Percentiles rank a stretch among this genome's conserved stretches.
phyloP scores from a whole-genome alignment of 37 sponge, comb jelly and placozoan genomes.

The Petrosia ficiformis region DNA sequence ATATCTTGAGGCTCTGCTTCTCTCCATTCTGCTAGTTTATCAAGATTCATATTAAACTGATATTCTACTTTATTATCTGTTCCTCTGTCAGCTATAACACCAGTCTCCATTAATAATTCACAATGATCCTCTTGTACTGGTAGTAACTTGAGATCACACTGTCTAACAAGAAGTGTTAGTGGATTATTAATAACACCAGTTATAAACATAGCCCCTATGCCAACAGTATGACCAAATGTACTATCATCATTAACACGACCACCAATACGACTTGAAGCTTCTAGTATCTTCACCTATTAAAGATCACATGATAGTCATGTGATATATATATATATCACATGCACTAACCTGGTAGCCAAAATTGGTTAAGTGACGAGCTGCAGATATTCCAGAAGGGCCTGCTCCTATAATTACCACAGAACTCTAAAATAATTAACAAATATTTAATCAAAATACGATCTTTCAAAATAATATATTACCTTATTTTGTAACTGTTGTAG shows the following conservation, averaged over 20 bases:
- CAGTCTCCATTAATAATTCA: slow-evolving; percentile 69
- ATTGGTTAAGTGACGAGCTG: slow-evolving; percentile 71
- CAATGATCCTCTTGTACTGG: slow-evolving; percentile 66
- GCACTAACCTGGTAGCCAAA: slow-evolving; percentile 66
- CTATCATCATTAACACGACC: slow-evolving; percentile 73
- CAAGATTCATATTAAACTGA: slow-evolving; percentile 75
- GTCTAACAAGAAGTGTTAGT: slow-evolving; percentile 61
- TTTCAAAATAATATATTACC: too few relatives aligned
- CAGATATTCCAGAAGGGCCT: slow-evolving; percentile 76
- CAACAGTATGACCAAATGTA: slow-evolving; percentile 59
- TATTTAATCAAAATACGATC: too few relatives aligned
- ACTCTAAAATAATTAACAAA: slow-evolving; percentile 9
- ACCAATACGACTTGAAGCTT: slow-evolving; percentile 65
- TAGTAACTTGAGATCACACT: slow-evolving; percentile 48
- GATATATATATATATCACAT: not conserved
- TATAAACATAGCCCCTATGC: slow-evolving; percentile 84
- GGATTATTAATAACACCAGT: slow-evolving; percentile 86
- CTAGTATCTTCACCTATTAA: slow-evolving; percentile 73
- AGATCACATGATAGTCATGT: not conserved
- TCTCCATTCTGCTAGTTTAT: slow-evolving; percentile 81
- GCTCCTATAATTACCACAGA: slow-evolving; percentile 68
- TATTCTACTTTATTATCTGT: slow-evolving; percentile 61
- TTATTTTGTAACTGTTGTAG: too few relatives aligned
- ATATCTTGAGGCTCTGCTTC: too few relatives aligned
- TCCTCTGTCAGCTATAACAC: slow-evolving; percentile 12